These are phyloP conservation scores for Atopsyche davidsoni DNA, from an alignment of 1,140 invertebrate genomes.

Conservation along the genomic window DNA sequence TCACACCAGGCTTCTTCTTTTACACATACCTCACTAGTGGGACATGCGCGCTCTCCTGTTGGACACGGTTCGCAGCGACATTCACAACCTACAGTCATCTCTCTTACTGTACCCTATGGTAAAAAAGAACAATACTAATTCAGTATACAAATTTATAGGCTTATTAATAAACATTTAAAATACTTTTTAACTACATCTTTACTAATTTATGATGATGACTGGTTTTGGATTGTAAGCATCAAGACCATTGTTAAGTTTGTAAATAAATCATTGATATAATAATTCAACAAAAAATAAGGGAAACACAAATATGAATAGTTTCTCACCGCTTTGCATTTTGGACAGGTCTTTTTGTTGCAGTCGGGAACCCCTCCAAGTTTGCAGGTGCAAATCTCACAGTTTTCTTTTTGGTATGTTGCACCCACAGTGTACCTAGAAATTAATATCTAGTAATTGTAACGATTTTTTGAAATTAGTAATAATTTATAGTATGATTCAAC, in stretches of 20 bases:
- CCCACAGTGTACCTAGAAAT: slow-evolving; percentile 61
- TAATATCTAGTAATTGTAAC: no score
- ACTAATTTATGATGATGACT: no score
- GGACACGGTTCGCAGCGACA: slow-evolving; percentile 72
- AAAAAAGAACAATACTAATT: no score
- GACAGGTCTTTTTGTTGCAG: slow-evolving; percentile 63
- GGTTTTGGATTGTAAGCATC: no score
- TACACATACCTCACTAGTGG: slow-evolving; percentile 69
- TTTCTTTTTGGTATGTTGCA: slow-evolving; percentile 57
- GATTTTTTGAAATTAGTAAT: no score
- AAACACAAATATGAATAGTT: neutral
- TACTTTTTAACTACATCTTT: no score
- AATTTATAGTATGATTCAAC: no score
- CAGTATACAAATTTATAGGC: neutral
- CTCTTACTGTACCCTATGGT: slow-evolving; percentile 49
- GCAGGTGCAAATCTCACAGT: slow-evolving; percentile 74
- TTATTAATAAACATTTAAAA: no score
- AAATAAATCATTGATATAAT: no score
- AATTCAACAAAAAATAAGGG: no score
- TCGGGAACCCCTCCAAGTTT: slow-evolving; percentile 59
- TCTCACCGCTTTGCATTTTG: slow-evolving; percentile 51
- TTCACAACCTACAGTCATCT: slow-evolving; percentile 54
- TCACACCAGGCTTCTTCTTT: slow-evolving; percentile 69
- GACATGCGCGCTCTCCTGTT: slow-evolving; percentile 58
- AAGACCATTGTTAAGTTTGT: no score